A percentile compares a stretch with the other conserved stretches of the same genome.
Evolutionary conservation across 1,140 invertebrate species (phyloP).

Genomic region (Apis florea): DNA sequence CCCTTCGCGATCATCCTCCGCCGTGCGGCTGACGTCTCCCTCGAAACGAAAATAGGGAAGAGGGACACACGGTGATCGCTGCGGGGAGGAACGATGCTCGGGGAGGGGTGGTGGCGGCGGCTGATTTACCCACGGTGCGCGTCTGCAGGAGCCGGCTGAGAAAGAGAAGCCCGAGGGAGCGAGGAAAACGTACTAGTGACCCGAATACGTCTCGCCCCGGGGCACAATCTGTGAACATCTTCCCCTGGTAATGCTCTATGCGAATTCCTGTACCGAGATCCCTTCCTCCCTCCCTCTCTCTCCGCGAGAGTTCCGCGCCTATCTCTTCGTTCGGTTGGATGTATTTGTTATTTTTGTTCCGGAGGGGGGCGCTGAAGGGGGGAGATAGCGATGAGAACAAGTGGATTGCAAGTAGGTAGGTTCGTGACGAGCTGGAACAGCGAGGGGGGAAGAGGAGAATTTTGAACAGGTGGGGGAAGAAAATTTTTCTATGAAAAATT

Average conservation of each 20-base stretch:
- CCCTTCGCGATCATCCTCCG: not conserved
- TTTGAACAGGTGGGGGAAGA: too few relatives aligned
- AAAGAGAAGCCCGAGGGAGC: slow-evolving; percentile 40
- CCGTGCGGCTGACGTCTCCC: slow-evolving; percentile 47
- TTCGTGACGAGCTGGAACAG: too few relatives aligned
- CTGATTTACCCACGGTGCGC: slow-evolving; percentile 36
- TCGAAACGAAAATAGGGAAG: slow-evolving; percentile 40
- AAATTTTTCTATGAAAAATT: too few relatives aligned
- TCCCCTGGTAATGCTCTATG: slow-evolving; percentile 74
- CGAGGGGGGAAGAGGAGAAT: too few relatives aligned
- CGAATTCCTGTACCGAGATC: slow-evolving; percentile 66
- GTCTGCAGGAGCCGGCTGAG: slow-evolving; percentile 40
- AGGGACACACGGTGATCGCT: slow-evolving; percentile 9
- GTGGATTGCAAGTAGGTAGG: too few relatives aligned
- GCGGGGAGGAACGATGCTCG: not conserved
- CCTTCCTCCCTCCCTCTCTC: not conserved
- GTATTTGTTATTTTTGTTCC: not conserved
- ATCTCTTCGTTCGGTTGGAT: not conserved
- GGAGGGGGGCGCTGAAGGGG: too few relatives aligned
- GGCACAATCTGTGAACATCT: slow-evolving; percentile 78
- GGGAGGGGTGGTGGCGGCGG: not conserved
- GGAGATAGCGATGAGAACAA: too few relatives aligned
- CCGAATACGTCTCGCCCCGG: slow-evolving; percentile 68
- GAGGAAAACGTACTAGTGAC: slow-evolving; percentile 58
- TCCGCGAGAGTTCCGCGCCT: not conserved